Evolutionary conservation across 2,797 vertebrate species (phyloP), one percentile per base, ranked within the genome.

Genomic region (Parotocinclus haroldoi): DNA sequence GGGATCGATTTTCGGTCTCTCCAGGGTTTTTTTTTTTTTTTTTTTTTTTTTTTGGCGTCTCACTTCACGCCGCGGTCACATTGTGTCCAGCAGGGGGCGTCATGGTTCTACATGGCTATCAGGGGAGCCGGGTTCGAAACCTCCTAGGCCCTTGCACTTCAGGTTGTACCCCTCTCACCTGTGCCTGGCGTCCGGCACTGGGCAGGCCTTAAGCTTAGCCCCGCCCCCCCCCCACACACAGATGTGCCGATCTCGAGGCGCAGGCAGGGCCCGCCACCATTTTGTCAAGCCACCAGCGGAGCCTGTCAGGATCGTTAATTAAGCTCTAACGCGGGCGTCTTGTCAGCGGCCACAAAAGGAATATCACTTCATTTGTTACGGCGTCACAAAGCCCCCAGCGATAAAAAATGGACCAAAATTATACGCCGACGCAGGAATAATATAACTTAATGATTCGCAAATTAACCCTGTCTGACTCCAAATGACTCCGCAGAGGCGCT

Each of bases 311-410:
- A 66, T 71, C 69, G 79, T 79, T 87, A 84, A 88, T 87, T 86
- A 87, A 87, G 82, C 83, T 82, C 78, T 81, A 65, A 78, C 81
- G 81, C 80, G 76, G 81, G 80, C 82, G 80, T 78, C 75, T 73
- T 86, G 82, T 86, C 86, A 86, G 81, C 72, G 75, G 69, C 77
- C 78, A 87, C 85, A 88, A 89, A 85, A 77, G 81, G 78, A 85
- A 85, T 76, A 82, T 85, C 81, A 83, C 80, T 86, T 81, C 79
- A 81, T 84, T 87, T 83, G 84, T 73, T 79, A 80, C 81, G 80
- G 80, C 84, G 81, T 81, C 79, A 86, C 77, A 83, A 81, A 70
- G 75, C 79, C 79, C 75, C 78, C 79, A 64, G 83, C 74, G 74
- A 54, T 54, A 61, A 82, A 82, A 82, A 79, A 83, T 76, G 82